Evolutionary conservation across 2,888 invertebrate genomes (phyloP).

Genomic region (Philhelius pedissequus): DNA sequence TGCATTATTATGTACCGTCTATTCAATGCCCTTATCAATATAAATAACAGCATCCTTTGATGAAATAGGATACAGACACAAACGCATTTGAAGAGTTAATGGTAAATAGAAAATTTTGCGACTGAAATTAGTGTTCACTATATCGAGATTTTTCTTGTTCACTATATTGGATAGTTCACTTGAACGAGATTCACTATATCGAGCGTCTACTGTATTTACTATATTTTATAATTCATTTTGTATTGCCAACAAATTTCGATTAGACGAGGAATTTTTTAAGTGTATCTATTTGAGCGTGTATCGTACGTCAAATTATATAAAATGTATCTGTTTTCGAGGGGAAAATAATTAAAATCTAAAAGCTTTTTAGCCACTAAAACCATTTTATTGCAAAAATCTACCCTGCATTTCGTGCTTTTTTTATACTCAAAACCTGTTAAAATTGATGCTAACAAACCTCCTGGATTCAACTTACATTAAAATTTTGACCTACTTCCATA

Average conservation of each 20-base stretch:
- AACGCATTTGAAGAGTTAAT: too few relatives aligned
- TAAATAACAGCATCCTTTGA: too few relatives aligned
- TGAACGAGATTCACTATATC: too few relatives aligned
- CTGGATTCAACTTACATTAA: constrained; percentile 7
- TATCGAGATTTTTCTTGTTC: too few relatives aligned
- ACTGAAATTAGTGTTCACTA: too few relatives aligned
- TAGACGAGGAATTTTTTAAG: neutral
- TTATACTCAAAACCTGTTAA: neutral
- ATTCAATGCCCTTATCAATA: too few relatives aligned
- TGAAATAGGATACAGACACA: too few relatives aligned
- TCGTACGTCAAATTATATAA: neutral
- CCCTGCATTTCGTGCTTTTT: neutral
- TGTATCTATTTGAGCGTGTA: neutral
- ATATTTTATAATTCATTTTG: neutral
- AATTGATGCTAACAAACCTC: neutral
- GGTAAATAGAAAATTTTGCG: too few relatives aligned
- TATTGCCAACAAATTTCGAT: neutral
- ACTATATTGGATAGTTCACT: too few relatives aligned
- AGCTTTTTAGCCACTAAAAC: constrained; percentile 7
- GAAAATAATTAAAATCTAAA: neutral
- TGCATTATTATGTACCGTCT: too few relatives aligned
- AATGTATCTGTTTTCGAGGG: neutral
- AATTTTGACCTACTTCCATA: constrained; percentile 40
- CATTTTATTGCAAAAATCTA: neutral
- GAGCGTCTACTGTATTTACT: too few relatives aligned